A percentile compares a stretch with the other conserved stretches of the same genome.
Conservation (phyloP, 1,140 invertebrate genomes). For the Ceratosolen solmsi region DNA sequence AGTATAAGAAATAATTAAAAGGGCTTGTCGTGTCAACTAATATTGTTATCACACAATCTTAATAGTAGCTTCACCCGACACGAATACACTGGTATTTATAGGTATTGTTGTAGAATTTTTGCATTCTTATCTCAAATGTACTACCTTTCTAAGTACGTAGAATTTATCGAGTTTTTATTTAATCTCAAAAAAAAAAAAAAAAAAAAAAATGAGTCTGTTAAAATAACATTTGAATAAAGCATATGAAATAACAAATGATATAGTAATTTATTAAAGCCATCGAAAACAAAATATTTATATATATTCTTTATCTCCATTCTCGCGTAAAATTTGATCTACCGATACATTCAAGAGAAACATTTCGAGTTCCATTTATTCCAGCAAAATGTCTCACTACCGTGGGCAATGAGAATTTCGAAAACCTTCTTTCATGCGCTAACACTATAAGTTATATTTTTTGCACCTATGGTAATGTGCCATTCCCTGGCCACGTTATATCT, state of each 20-base stretch:
- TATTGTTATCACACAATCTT: too few relatives aligned
- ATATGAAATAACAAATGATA: background rate
- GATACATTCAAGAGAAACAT: background rate
- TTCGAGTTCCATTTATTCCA: background rate
- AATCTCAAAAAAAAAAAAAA: background rate
- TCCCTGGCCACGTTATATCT: background rate
- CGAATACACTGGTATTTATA: background rate
- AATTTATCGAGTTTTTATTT: background rate
- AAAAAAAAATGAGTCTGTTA: too few relatives aligned
- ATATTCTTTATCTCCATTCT: too few relatives aligned
- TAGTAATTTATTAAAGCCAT: too few relatives aligned
- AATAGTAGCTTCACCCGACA: background rate
- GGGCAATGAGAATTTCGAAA: background rate
- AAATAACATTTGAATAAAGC: background rate
- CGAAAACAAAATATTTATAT: too few relatives aligned
- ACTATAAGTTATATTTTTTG: constrained; percentile 6
- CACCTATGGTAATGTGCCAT: constrained; percentile 11
- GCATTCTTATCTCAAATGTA: background rate
- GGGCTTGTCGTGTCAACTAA: too few relatives aligned
- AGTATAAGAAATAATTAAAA: too few relatives aligned
- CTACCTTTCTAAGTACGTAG: background rate
- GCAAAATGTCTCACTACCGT: background rate
- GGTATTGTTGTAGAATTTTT: background rate
- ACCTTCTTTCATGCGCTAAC: background rate
- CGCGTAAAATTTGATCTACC: constrained; percentile 11